Evolutionary conservation across 2,113 vertebrate species (phyloP).

Genomic region (Gallinago jamesoni): DNA sequence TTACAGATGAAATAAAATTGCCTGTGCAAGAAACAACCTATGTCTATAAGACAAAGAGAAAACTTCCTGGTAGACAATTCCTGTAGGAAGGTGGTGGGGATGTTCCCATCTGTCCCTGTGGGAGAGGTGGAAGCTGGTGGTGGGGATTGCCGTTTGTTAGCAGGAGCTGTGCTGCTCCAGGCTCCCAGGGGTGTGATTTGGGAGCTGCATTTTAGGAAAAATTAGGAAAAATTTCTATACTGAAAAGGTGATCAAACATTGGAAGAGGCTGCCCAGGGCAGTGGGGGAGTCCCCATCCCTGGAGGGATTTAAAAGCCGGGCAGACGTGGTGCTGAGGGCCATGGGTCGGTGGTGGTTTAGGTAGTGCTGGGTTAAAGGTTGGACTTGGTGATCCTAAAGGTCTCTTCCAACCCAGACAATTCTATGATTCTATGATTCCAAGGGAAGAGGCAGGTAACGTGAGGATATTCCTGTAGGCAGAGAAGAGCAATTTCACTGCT

Average conservation of each 20-base stretch:
- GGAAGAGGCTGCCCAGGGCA: not conserved
- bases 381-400: not conserved
- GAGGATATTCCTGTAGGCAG: not conserved
- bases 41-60: accelerated
- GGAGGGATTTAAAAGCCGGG: not conserved
- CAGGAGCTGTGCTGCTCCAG: not conserved
- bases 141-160: not conserved
- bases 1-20: not conserved
- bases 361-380: not conserved
- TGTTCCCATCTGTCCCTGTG: accelerated
- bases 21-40: not conserved
- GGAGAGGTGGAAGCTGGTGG: not conserved
- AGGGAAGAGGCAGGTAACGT: not conserved
- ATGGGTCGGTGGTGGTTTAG: not conserved
- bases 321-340: not conserved
- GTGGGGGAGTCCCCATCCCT: not conserved
- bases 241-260: not conserved
- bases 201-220: not conserved
- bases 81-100: not conserved
- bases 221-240: not conserved
- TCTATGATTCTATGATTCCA: not conserved
- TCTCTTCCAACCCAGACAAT: not conserved
- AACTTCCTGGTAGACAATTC: not conserved
- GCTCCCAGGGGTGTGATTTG: not conserved
- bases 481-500: not conserved